A percentile compares a stretch with the other conserved stretches of the same genome.
Conservation (phyloP, 2,113 vertebrate genomes). For the Sturnus vulgaris region DNA sequence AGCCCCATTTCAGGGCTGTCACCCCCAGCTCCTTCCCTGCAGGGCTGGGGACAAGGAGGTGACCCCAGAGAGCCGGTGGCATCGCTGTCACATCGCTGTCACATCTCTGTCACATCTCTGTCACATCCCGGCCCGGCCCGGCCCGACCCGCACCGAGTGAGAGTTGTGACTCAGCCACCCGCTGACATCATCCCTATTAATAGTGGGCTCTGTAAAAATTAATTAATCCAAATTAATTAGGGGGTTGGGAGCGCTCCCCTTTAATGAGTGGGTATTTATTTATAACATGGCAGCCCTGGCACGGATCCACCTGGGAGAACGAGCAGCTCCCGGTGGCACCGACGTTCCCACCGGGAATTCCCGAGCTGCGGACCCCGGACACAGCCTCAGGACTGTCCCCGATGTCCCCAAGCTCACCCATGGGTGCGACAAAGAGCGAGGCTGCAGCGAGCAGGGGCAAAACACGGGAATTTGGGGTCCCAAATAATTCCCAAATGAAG, state of each 20-base stretch:
- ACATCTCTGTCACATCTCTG: background rate
- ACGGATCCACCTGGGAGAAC: fast-evolving
- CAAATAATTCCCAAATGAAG: too few relatives aligned
- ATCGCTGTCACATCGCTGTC: background rate
- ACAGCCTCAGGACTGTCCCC: background rate
- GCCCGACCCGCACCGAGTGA: background rate
- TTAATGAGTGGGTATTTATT: background rate
- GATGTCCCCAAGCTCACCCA: background rate
- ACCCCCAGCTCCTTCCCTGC: fast-evolving
- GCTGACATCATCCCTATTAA: constrained; percentile 54
- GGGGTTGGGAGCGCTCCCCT: background rate
- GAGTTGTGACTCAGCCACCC: constrained; percentile 41
- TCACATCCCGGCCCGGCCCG: fast-evolving
- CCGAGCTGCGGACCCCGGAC: background rate
- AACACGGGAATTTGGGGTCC: background rate
- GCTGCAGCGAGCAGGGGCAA: too few relatives aligned
- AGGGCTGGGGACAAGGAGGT: background rate
- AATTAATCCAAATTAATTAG: constrained; percentile 58
- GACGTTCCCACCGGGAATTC: background rate
- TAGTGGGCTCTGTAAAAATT: constrained; percentile 39
- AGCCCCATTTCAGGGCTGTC: background rate
- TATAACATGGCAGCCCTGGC: background rate
- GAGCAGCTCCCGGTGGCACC: background rate
- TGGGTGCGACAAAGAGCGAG: fast-evolving
- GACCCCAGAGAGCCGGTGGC: background rate